Base-by-base conservation (phyloP, 2,888 invertebrate genomes). In the Metopia argyrocephala region DNA sequence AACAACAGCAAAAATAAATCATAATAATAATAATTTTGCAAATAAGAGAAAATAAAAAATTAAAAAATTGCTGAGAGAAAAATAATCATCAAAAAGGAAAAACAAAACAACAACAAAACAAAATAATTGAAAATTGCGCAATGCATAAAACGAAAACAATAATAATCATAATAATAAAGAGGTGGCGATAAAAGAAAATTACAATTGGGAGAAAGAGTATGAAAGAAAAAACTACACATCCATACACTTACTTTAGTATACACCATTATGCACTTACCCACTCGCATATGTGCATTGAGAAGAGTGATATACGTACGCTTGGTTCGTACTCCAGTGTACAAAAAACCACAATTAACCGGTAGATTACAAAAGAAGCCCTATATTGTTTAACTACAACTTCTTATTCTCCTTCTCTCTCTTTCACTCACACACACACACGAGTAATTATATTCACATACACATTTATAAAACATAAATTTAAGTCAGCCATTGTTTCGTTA, bases 111-210 rank as follows among this genome's bases (percentile, higher is more conserved):
- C 59, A 82, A 82, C 83, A 79, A n/a, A n/a, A 82, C 78, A 79
- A 86, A 81, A 87, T 87, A 88, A 87, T 87, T 88, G 87, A 88
- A 87, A 87, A 87, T 88, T 88, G 87, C 88, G 86, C 87, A 87
- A 87, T 88, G 87, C 88, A 85, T 86, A 74, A 68, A 75, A 64
- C 15, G 0, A 54, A 54, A 25, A 54, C 23, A 12, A 54, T 23
- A 54, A 54, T 1, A 57, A 59, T 31, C 20, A 59, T 65, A 64
- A 80, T 57, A 52, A 70, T 52, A 68, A 75, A 71, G 66, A 78
- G 82, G 78, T 71, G 75, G 78, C 66, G 23, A 61, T 46, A 78
- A 25, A 71, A 66, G 56, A 52, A 70, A 31, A 79, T 5, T 59
- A 57, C 61, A 57, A 21, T 62, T 66, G 31, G 28, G 23, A 57